Percentiles rank a stretch among this genome's conserved stretches.
Conservation (phyloP, 1,140 invertebrate species). For the Cydia strobilella region DNA sequence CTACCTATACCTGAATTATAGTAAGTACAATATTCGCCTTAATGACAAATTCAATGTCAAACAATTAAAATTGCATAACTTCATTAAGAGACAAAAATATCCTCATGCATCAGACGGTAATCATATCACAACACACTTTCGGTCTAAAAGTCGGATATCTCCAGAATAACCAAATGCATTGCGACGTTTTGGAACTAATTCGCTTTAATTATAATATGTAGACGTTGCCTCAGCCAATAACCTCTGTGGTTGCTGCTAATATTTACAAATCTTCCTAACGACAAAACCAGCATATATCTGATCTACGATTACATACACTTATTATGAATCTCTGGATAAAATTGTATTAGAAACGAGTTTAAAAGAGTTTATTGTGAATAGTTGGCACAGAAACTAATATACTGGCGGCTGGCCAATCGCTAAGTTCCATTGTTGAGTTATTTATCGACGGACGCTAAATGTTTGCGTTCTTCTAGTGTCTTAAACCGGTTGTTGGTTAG, state of each 20-base stretch:
- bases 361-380: neutral
- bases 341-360: neutral
- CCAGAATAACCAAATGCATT: neutral
- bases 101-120: neutral
- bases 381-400: slow-evolving; percentile 26
- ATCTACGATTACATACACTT: neutral
- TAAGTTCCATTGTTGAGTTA: slow-evolving; percentile 20
- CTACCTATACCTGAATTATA: neutral
- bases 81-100: slow-evolving; percentile 10
- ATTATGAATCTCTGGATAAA: neutral
- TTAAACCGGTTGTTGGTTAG: neutral
- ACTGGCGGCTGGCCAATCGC: slow-evolving; percentile 1
- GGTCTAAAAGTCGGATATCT: neutral
- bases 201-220: neutral
- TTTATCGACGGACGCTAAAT: neutral
- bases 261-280: neutral
- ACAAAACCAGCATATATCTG: neutral
- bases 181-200: neutral
- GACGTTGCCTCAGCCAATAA: slow-evolving; percentile 39
- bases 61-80: slow-evolving; percentile 13
- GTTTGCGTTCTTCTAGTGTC: slow-evolving; percentile 15
- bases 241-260: slow-evolving; percentile 28
- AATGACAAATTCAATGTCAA: neutral
- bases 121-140: neutral
- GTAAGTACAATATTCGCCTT: neutral